Evolutionary conservation across 2,113 vertebrate genomes (phyloP), one percentile per base, ranked within the genome.

Genomic region (Oncorhynchus nerka): DNA sequence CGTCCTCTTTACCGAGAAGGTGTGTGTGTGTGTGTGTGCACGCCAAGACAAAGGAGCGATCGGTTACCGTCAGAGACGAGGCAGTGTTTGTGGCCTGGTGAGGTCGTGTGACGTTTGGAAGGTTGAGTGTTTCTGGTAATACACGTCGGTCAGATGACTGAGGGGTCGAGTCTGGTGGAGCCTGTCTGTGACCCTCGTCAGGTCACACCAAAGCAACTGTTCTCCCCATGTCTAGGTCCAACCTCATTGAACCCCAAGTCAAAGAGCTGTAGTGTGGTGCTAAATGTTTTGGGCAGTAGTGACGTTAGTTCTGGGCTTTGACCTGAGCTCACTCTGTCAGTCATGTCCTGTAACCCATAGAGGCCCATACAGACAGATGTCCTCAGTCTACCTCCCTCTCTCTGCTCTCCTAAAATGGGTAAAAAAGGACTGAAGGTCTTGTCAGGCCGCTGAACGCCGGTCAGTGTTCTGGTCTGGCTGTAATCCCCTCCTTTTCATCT

Each of bases 11-110:
- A 64, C 28, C 15, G 62, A 65, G 22, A 28, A 75, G 76, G 69
- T 82, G 82, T 81, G 85, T 72, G 70, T 82, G 82, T 81, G 85
- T 72, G 70, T 77, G 61, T 77, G 61, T 64, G 57, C 80, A 68
- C 55, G 26, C 20, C 73, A 57, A 72, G 81, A 83, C 76, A 80
- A 74, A 84, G 77, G 70, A 66, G 57, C 51, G 71, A 79, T 74
- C 81, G 78, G 70, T 83, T 82, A 82, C 84, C 76, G 51, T 70
- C 24, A 80, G 71, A 85, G 68, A 28, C 68, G 74, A 74, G 55
- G 71, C 68, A 77, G 62, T 80, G 73, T 66, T 81, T 79, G 75
- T 49, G 64, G 71, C 7, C 66, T 76, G 71, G n/a, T 15, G 48
- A 57, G 70, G 78, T 71, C 71, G 28, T 75, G 81, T 78, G 15